These are phyloP conservation scores for Propithecus perrieri DNA, from an alignment of 2,797 vertebrate species.

Conservation along the genomic window DNA sequence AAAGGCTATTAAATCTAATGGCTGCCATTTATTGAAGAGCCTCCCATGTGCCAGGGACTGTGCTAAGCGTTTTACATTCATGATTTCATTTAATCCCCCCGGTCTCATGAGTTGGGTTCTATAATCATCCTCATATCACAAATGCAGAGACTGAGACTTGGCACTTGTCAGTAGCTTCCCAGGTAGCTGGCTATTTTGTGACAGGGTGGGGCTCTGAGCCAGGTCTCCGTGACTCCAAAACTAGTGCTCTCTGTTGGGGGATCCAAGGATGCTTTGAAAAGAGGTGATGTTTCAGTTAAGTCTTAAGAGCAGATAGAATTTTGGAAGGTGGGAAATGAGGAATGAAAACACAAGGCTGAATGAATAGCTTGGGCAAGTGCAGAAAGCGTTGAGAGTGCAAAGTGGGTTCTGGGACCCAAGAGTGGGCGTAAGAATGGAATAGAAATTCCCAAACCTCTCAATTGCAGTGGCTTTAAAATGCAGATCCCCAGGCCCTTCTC, in stretches of 20 bases:
- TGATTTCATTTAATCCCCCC: neutral
- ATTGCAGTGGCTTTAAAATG: neutral
- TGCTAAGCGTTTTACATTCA: conserved; percentile 44
- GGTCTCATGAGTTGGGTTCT: conserved; percentile 31
- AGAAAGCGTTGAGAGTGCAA: neutral
- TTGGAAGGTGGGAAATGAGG: neutral
- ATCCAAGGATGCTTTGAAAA: neutral
- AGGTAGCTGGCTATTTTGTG: neutral
- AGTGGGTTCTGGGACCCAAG: no score
- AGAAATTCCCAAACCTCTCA: neutral
- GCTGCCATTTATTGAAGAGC: conserved; percentile 33
- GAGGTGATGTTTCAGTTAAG: neutral
- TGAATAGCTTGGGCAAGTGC: neutral
- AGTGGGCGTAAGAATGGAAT: neutral
- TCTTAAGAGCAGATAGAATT: neutral
- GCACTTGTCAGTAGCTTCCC: neutral
- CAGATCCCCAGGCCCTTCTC: neutral
- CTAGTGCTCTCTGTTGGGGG: neutral
- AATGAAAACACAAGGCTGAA: neutral
- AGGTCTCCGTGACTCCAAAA: neutral
- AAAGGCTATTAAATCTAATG: conserved; percentile 49
- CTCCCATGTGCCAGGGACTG: conserved; percentile 61
- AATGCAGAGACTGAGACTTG: neutral
- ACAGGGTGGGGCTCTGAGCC: neutral
- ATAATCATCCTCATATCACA: conserved; percentile 49